These are phyloP conservation scores for Lutraria lutraria DNA, from an alignment of 2,888 invertebrate genomes.

Conservation along the genomic window DNA sequence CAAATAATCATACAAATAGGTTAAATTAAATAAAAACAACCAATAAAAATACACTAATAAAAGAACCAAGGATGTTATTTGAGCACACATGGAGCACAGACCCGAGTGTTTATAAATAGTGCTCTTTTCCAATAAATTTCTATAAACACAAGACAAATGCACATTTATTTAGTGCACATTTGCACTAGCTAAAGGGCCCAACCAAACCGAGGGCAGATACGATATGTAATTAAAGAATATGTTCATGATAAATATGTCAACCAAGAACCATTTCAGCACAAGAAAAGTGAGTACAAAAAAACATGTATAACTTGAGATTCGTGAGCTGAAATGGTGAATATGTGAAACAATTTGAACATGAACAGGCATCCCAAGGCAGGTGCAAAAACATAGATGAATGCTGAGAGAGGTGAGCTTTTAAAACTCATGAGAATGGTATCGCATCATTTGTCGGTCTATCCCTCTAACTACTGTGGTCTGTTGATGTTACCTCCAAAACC, in stretches of 20 bases:
- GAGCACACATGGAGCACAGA: constrained; percentile 66
- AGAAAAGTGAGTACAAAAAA: background rate
- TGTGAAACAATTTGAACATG: constrained; percentile 31
- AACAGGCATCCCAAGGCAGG: background rate
- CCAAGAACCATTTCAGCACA: constrained; percentile 43
- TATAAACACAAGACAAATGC: constrained; percentile 94
- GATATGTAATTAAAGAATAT: constrained; percentile 24
- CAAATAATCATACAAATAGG: background rate
- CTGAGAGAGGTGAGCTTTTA: background rate
- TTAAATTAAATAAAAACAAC: background rate
- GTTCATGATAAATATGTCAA: constrained; percentile 37
- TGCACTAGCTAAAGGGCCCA: constrained; percentile 83
- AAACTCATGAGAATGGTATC: constrained; percentile 12
- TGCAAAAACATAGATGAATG: constrained; percentile 4
- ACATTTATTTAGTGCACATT: constrained; percentile 79
- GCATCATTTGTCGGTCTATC: constrained; percentile 78
- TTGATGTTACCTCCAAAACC: constrained; percentile 54
- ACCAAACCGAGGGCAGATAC: constrained; percentile 67
- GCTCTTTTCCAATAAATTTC: constrained; percentile 94
- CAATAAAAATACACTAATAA: background rate
- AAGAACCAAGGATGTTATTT: constrained; percentile 42
- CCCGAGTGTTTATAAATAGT: constrained; percentile 95
- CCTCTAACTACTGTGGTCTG: constrained; percentile 84
- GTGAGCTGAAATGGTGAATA: constrained; percentile 39
- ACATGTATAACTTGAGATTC: constrained; percentile 27